Evolutionary conservation across 2,888 invertebrate species (phyloP).

Genomic region (Itoplectis maculator): DNA sequence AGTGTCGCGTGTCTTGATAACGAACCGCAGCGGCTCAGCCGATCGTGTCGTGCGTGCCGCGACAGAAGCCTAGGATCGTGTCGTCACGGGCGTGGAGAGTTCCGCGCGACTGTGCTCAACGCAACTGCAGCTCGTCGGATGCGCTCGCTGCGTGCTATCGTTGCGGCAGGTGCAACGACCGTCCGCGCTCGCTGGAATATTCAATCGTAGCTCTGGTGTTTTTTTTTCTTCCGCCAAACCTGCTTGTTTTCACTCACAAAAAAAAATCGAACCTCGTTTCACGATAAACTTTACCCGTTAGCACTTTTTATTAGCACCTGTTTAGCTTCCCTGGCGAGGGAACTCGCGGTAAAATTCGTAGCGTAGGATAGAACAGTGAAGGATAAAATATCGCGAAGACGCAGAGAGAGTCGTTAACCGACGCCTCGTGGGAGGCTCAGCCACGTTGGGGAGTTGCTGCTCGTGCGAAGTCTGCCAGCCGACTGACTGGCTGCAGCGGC

Average conservation of each 20-base stretch:
- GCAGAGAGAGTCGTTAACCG: slow-evolving; percentile 52
- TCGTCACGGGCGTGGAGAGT: slow-evolving; percentile 36
- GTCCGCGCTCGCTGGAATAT: slow-evolving; percentile 18
- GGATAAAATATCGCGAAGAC: slow-evolving; percentile 2
- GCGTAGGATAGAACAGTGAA: not conserved
- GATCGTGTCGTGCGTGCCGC: slow-evolving; percentile 1
- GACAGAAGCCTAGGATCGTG: not conserved
- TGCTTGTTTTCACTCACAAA: not conserved
- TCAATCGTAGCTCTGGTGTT: not conserved
- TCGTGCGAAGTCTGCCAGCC: slow-evolving; percentile 72
- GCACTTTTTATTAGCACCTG: slow-evolving; percentile 15
- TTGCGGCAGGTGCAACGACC: slow-evolving; percentile 44
- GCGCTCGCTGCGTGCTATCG: too few relatives aligned
- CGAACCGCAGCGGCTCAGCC: not conserved
- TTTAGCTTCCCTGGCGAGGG: not conserved
- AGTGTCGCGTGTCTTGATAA: not conserved
- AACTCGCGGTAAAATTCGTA: not conserved
- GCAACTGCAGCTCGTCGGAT: not conserved
- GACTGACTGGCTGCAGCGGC: slow-evolving; percentile 73
- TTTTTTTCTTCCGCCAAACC: not conserved
- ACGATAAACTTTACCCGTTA: not conserved
- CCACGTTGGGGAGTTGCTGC: slow-evolving; percentile 55
- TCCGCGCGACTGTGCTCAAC: slow-evolving; percentile 3
- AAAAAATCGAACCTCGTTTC: not conserved
- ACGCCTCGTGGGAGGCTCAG: slow-evolving; percentile 61